phyloP scores from a whole-genome alignment of 2,797 vertebrate genomes.

The Anas capensis region DNA sequence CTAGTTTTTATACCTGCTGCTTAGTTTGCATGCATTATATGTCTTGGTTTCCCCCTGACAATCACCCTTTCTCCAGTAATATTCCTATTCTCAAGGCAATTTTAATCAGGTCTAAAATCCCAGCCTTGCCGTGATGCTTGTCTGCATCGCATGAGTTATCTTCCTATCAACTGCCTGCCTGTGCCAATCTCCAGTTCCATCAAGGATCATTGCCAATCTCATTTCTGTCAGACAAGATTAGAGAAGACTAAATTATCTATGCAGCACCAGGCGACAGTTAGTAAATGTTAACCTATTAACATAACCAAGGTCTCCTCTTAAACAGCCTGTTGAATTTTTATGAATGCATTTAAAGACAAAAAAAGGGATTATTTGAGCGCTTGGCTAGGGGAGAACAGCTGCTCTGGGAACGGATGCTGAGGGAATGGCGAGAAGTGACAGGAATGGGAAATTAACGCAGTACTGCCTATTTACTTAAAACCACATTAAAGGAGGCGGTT shows the following conservation, averaged over 20 bases:
- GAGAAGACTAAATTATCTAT: neutral
- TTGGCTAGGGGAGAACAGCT: neutral
- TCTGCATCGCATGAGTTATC: neutral
- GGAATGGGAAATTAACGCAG: neutral
- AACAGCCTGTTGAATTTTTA: neutral
- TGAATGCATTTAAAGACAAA: neutral
- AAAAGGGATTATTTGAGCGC: neutral
- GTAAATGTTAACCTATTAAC: neutral
- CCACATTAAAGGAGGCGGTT: neutral
- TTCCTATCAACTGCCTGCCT: neutral
- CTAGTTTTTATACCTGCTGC: neutral
- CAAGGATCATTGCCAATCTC: neutral
- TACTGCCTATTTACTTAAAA: neutral
- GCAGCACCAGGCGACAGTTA: neutral
- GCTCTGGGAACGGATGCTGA: neutral
- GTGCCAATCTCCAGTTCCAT: neutral
- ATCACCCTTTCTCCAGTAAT: neutral
- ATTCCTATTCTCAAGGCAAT: neutral
- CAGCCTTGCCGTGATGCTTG: rapidly evolving
- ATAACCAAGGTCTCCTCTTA: neutral
- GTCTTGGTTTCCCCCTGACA: rapidly evolving
- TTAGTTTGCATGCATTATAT: neutral
- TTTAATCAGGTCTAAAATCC: neutral
- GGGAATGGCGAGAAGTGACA: neutral
- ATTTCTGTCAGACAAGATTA: neutral